Base-by-base conservation (phyloP, 2,888 invertebrate species). In the Deilephila elpenor region DNA sequence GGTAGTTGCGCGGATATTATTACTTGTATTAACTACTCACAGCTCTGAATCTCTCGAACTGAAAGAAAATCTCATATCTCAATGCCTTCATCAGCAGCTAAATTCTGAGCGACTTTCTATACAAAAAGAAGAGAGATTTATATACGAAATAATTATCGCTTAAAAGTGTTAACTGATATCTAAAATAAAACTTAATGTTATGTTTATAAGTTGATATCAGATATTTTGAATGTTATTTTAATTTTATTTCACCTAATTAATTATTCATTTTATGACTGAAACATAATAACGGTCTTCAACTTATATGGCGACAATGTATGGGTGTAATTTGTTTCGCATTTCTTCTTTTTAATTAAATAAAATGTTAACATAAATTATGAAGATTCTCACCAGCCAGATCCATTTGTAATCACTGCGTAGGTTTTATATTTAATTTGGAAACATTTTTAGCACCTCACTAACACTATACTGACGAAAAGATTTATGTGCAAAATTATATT, bases 211-310 rank as follows among this genome's bases (percentile, higher is more conserved):
- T 20, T 64, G 14, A 14, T 44, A 44, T 44, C 8, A 5, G 11
- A 64, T 51, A 25, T 67, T 51, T 25, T 6, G 25, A 67, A 5
- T 44, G 8, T 44, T 20, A 64, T 44, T 37, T 44, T 44, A 44
- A 44, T 67, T 44, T 51, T 67, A 67, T 67, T 44, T 67, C 51
- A 67, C 6, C 17, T 51, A 67, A 67, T 67, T 51, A 51, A 67
- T 51, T 51, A 14, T 25, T 51, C 25, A 25, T 67, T 67, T 67
- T 67, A 67, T 51, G 67, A 67, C 25, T 25, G 51, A 25, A 67
- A 62, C 62, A 62, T 67, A 67, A 67, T 67, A 67, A 67, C 67
- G 67, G 67, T 67, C 67, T 25, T 20, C 20, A 51, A 25, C 67
- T 14, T 67, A 67, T 67, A 51, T 17, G 67, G 67, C 25, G 4